Percentiles rank a stretch among this genome's conserved stretches.
Evolutionary conservation across 1,140 invertebrate species (phyloP).

Genomic region (Drosophila sucinea): DNA sequence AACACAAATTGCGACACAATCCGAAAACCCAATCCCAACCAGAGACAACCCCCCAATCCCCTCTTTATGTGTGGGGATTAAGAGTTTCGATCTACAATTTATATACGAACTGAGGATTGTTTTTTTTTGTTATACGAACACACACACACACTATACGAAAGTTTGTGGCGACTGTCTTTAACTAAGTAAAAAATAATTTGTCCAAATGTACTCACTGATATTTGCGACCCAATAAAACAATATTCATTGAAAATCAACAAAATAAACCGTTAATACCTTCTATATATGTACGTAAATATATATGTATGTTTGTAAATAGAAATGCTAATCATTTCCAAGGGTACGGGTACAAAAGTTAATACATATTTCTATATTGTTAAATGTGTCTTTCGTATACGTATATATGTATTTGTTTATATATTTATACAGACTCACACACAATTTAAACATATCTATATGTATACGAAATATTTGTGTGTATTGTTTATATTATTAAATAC

Average conservation of each 20-base stretch:
- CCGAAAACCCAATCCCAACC: constrained; percentile 16
- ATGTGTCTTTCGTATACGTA: not conserved
- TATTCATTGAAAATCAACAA: constrained; percentile 63
- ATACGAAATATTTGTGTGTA: not conserved
- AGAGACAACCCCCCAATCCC: constrained; percentile 31
- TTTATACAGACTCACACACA: not conserved
- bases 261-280: not conserved
- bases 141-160: constrained; percentile 52
- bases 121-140: constrained; percentile 62
- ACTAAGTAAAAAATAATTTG: constrained; percentile 51
- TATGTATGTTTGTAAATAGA: not conserved
- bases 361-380: not conserved
- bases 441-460: constrained; percentile 3
- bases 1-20: constrained; percentile 20
- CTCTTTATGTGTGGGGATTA: constrained; percentile 15
- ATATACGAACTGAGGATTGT: constrained; percentile 39
- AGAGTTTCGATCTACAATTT: constrained; percentile 22
- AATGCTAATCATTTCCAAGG: constrained; percentile 3
- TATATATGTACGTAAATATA: not conserved
- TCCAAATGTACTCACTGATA: constrained; percentile 78
- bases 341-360: constrained; percentile 1
- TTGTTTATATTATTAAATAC: not conserved
- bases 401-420: not conserved
- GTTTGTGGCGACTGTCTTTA: constrained; percentile 48
- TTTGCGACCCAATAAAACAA: constrained; percentile 73